Evolutionary conservation across 2,888 invertebrate genomes (phyloP).

Genomic region (Amorpha juglandis): DNA sequence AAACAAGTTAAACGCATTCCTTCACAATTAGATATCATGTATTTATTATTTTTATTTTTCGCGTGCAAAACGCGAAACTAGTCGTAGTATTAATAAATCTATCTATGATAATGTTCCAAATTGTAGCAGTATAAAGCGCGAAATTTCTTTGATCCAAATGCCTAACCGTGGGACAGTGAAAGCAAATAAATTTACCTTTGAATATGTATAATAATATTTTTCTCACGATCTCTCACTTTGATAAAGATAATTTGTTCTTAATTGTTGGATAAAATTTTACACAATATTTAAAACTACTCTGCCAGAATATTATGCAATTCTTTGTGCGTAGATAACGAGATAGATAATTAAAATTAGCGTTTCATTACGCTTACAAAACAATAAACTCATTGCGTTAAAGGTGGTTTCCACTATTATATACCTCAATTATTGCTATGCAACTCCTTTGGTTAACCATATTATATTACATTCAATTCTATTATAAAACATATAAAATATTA

Average conservation of each 20-base stretch:
- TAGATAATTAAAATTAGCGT: neutral
- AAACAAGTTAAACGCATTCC: too few species aligned
- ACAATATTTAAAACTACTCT: slow-evolving; percentile 1
- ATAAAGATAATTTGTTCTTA: slow-evolving; percentile 48
- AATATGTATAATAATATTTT: slow-evolving; percentile 45
- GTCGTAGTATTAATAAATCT: slow-evolving; percentile 21
- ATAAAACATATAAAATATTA: too few species aligned
- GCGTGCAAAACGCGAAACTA: neutral
- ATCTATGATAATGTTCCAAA: slow-evolving; percentile 31
- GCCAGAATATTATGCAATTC: neutral
- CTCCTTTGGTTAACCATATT: too few species aligned
- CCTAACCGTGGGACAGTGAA: slow-evolving; percentile 69
- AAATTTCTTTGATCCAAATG: slow-evolving; percentile 33
- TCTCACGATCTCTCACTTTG: slow-evolving; percentile 66
- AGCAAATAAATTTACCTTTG: slow-evolving; percentile 58
- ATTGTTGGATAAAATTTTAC: slow-evolving; percentile 41
- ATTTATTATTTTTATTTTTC: neutral
- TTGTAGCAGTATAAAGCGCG: slow-evolving; percentile 32
- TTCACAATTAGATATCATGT: too few species aligned
- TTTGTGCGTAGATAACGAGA: neutral
- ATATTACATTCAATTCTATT: too few species aligned
- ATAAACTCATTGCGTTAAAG: neutral
- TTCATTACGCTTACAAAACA: neutral
- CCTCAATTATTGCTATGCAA: too few species aligned
- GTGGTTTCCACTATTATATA: too few species aligned